phyloP scores from a whole-genome alignment of 2,888 invertebrate species.

The Pachycephus smyrnensis region DNA sequence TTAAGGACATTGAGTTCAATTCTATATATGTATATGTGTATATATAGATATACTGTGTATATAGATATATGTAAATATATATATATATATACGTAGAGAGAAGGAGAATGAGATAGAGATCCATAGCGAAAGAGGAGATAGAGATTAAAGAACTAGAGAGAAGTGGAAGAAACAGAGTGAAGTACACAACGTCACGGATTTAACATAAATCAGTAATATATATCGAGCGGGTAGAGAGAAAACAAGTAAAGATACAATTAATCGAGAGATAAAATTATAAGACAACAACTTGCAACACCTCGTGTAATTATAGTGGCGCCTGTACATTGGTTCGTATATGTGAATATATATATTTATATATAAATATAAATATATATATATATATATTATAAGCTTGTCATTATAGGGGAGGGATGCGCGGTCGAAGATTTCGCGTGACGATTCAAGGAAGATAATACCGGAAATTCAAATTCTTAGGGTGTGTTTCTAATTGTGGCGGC shows the following conservation, averaged over 20 bases:
- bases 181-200: conserved; percentile 43
- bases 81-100: not conserved
- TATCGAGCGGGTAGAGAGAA: conserved; percentile 72
- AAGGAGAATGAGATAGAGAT: conserved; percentile 8
- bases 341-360: not conserved
- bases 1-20: not conserved
- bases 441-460: not conserved
- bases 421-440: not conserved
- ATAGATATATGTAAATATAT: not conserved
- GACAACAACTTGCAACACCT: conserved; percentile 32
- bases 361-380: not conserved
- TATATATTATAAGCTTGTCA: not conserved
- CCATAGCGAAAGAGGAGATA: conserved; percentile 4
- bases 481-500: not conserved
- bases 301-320: conserved; percentile 20
- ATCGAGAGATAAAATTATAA: conserved; percentile 29
- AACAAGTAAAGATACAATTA: conserved; percentile 39
- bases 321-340: not conserved
- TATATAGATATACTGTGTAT: not conserved
- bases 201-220: conserved; percentile 57
- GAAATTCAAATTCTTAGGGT: not conserved
- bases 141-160: not conserved
- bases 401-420: not conserved
- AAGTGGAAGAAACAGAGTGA: conserved; percentile 8
- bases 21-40: not conserved